Conservation (phyloP, 1,140 invertebrate species). For the Scylla paramamosain region DNA sequence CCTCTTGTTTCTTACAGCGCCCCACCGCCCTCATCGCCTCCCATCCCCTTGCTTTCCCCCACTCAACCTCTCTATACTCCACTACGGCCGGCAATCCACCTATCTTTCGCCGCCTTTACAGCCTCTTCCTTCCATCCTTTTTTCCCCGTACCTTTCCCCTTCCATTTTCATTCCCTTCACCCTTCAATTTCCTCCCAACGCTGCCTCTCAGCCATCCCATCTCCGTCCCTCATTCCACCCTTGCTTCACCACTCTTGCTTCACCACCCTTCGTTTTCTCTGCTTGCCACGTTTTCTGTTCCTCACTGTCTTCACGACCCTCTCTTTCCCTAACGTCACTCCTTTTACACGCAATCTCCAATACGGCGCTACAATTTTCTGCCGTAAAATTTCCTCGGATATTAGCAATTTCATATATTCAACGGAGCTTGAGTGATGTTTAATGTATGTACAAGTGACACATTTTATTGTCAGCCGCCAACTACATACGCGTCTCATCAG, state of each 20-base stretch:
- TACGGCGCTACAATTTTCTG: too few relatives aligned
- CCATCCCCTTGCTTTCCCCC: not conserved
- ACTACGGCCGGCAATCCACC: too few relatives aligned
- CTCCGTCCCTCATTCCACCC: not conserved
- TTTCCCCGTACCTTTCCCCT: not conserved
- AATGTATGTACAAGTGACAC: too few relatives aligned
- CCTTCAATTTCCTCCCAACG: not conserved
- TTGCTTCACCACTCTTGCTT: too few relatives aligned
- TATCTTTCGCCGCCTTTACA: not conserved
- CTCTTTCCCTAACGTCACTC: too few relatives aligned
- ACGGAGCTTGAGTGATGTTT: too few relatives aligned
- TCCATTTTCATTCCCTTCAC: not conserved
- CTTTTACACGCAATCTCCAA: too few relatives aligned
- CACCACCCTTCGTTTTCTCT: not conserved
- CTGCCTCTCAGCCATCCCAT: not conserved
- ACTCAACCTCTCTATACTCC: too few relatives aligned
- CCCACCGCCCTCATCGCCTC: not conserved
- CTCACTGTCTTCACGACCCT: not conserved
- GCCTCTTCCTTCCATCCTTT: not conserved
- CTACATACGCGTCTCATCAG: too few relatives aligned
- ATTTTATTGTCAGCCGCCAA: too few relatives aligned
- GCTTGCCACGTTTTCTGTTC: not conserved
- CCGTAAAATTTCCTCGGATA: too few relatives aligned
- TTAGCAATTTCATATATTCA: too few relatives aligned
- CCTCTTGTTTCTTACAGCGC: not conserved